Percentiles rank a stretch among this genome's conserved stretches.
These are phyloP conservation scores for Peromyscus nudipes DNA, from an alignment of 2,797 vertebrate genomes.

Conservation along the genomic window DNA sequence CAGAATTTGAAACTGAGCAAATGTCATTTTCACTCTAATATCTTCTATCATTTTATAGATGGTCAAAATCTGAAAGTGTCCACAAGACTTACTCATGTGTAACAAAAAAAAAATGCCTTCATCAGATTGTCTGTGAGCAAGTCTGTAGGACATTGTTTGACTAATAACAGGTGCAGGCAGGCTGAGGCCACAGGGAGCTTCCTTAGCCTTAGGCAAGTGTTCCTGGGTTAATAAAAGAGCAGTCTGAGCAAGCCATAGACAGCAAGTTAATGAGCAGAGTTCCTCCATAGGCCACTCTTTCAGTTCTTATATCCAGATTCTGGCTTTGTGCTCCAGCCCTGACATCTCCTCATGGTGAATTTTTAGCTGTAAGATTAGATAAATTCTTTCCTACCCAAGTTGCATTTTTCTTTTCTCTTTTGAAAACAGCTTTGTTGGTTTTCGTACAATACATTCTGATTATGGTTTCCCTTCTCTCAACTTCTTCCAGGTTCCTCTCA, in stretches of 20 bases:
- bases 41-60: neutral
- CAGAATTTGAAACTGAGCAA: neutral
- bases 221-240: neutral
- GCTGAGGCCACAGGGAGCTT: neutral
- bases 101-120: neutral
- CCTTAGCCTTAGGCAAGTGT: neutral
- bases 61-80: neutral
- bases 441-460: neutral
- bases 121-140: neutral
- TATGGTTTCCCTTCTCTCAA: neutral
- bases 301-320: neutral
- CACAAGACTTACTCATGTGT: neutral
- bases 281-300: neutral
- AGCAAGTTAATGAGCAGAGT: neutral
- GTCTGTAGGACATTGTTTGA: neutral
- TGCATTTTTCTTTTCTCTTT: neutral
- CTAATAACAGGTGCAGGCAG: neutral
- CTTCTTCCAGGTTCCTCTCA: neutral
- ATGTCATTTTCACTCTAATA: neutral
- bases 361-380: neutral
- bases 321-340: too few species aligned
- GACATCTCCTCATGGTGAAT: too few species aligned
- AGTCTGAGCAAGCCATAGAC: neutral
- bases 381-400: neutral
- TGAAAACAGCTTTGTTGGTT: neutral